Conservation (phyloP, 2,113 vertebrate genomes). For the Heteronetta atricapilla region DNA sequence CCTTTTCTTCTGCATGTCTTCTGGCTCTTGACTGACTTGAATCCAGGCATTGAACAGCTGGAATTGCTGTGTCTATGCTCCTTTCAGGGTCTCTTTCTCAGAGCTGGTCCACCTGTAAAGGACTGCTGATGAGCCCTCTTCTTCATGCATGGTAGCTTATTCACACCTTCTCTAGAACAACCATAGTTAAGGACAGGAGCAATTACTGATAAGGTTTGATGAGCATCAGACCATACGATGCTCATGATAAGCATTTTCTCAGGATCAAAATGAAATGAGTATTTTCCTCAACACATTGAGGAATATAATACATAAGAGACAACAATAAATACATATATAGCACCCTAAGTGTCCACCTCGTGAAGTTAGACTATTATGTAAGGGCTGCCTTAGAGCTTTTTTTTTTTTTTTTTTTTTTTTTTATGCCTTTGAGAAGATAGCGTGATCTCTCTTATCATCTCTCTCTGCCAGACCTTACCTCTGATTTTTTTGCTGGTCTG, state of each 20-base stretch:
- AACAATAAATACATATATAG: neutral
- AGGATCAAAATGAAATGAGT: neutral
- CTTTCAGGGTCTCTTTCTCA: neutral
- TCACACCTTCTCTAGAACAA: neutral
- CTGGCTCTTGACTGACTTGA: neutral
- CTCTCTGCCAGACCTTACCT: neutral
- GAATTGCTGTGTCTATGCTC: neutral
- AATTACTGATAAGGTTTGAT: neutral
- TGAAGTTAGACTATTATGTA: neutral
- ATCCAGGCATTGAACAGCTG: neutral
- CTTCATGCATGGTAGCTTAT: neutral
- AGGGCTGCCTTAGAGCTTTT: neutral
- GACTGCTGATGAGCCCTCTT: neutral
- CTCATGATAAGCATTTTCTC: neutral
- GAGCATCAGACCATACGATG: neutral
- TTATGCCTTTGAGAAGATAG: neutral
- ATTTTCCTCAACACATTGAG: neutral
- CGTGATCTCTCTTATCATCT: neutral
- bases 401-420: neutral
- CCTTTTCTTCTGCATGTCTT: neutral
- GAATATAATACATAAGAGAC: neutral
- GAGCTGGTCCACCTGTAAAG: neutral
- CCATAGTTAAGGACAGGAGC: neutral
- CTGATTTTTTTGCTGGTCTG: neutral
- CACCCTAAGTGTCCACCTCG: neutral